Base-by-base conservation (phyloP, 2,113 vertebrate species). In the Meleagris gallopavo region DNA sequence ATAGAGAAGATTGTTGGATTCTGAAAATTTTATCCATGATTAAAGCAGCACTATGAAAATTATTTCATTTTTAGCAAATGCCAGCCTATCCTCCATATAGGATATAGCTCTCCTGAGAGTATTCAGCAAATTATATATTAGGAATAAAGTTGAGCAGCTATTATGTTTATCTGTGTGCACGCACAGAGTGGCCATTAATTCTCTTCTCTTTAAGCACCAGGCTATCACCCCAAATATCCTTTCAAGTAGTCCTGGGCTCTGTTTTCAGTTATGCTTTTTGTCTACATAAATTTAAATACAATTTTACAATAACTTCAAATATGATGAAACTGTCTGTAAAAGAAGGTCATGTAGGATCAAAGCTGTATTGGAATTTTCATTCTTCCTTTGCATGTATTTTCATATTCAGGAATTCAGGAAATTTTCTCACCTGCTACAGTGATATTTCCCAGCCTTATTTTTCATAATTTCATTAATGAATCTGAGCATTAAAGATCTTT, bases 11-110 rank as follows among this genome's bases (percentile, higher is more conserved):
- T 98, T 97, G 97, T 98, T 98, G 98, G 98, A 98, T 98, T 98
- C 98, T 97, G 95, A 97, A 98, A 98, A 98, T 97, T 98, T 98
- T 97, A 94, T 95, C 95, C 94, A 57, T 97, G 97, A 97, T 98
- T 98, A 98, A 99, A 99, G 98, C 96, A 52, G 64, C 83, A 72
- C 96, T 98, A 96, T 98, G 98, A 98, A 98, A 98, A 98, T 97
- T 69, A 93, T 95, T 98, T 96, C 94, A 97, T 99, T 98, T 98
- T 98, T 98, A 98, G 98, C 98, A 98, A 98, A 98, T 98, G 95
- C 90, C 86, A 76, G 36, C 22, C 95, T 91, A 85, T 84, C 67
- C 65, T 82, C 75, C 45, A 4, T 75, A 76, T 69, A 86, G 88
- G 83, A 4, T 75, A 78, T 66, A 86, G 87, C 85, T 97, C 98